Evolutionary conservation across 1,140 invertebrate genomes (phyloP).

Genomic region (Schmidtea mediterranea): DNA sequence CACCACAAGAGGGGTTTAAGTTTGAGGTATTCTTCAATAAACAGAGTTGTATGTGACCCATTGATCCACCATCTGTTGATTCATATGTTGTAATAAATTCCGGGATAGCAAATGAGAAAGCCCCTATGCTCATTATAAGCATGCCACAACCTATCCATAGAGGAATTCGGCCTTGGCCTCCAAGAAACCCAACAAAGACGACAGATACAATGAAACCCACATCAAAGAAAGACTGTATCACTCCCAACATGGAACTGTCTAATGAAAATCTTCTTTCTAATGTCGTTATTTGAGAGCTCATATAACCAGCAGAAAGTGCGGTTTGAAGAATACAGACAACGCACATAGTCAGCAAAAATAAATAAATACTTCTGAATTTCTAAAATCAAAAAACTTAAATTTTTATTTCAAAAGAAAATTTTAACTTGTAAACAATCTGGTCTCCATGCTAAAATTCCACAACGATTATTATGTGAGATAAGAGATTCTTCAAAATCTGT

Average conservation of each 20-base stretch:
- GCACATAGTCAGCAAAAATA: neutral
- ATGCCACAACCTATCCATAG: neutral
- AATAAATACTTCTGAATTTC: neutral
- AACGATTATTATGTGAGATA: too few species aligned
- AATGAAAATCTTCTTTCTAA: neutral
- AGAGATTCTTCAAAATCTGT: too few species aligned
- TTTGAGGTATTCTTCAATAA: too few species aligned
- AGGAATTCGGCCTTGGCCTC: neutral
- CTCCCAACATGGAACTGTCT: neutral
- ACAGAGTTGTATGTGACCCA: neutral
- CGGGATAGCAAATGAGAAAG: neutral
- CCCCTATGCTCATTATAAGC: neutral
- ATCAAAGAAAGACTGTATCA: neutral
- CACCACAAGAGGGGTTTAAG: neutral
- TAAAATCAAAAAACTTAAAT: too few species aligned
- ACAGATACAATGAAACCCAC: neutral
- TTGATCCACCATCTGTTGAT: neutral
- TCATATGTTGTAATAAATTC: neutral
- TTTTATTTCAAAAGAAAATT: too few species aligned
- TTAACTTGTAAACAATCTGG: too few species aligned
- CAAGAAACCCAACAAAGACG: neutral
- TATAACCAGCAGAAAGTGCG: conserved; percentile 3
- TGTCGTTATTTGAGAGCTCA: neutral
- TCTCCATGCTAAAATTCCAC: too few species aligned
- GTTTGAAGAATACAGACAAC: neutral